Evolutionary conservation across 2,888 invertebrate genomes (phyloP).

Genomic region (Tipula helvola): DNA sequence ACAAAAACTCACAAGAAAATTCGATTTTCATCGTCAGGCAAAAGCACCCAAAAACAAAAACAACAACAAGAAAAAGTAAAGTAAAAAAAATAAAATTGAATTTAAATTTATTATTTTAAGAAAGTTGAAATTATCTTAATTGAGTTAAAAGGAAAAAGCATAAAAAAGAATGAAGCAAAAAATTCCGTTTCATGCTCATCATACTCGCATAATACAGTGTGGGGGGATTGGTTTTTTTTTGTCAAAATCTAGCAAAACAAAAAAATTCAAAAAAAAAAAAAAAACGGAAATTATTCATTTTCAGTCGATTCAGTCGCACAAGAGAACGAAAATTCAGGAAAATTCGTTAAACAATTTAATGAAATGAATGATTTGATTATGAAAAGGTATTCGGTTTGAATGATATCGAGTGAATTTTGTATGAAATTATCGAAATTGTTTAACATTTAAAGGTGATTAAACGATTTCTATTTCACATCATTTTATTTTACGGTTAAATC

Average conservation of each 20-base stretch:
- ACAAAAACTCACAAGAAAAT: not conserved
- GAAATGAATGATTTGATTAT: not conserved
- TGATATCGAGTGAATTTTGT: not conserved
- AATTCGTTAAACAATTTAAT: slow-evolving; percentile 4
- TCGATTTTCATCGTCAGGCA: not conserved
- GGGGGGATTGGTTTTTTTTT: not conserved
- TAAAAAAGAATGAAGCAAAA: not conserved
- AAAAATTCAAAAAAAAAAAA: not conserved
- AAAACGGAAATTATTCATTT: not conserved
- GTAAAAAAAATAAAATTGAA: not conserved
- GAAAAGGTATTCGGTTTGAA: not conserved
- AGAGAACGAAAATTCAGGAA: not conserved
- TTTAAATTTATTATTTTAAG: not conserved
- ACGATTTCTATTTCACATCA: not conserved
- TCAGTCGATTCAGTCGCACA: not conserved
- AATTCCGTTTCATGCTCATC: not conserved
- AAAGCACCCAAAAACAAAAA: not conserved
- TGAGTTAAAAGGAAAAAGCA: not conserved
- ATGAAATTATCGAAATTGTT: not conserved
- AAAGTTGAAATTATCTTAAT: not conserved
- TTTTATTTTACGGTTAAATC: not conserved
- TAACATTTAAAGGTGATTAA: not conserved
- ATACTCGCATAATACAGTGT: not conserved
- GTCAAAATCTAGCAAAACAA: not conserved
- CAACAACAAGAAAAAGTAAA: not conserved